phyloP scores from a whole-genome alignment of 2,113 vertebrate species.

The Aegithalos caudatus region DNA sequence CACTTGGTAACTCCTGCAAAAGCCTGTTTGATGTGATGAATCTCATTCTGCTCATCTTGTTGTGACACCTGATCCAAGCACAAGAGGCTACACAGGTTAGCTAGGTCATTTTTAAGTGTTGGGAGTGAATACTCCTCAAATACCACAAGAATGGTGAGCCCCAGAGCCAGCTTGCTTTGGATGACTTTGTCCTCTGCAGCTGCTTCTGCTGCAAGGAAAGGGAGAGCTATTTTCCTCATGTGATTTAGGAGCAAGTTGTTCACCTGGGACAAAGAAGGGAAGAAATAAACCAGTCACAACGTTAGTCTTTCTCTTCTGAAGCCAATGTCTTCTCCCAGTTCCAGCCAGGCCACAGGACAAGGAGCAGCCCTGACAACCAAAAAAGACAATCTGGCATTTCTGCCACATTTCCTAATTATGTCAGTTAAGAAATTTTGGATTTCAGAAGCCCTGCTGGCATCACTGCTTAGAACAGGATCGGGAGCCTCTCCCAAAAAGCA shows the following conservation, averaged over 20 bases:
- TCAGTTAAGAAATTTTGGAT: not conserved
- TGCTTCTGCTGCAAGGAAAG: not conserved
- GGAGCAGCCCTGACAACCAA: not conserved
- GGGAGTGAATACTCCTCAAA: fast-evolving
- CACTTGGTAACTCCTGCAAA: not conserved
- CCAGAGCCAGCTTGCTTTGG: slow-evolving; percentile 43
- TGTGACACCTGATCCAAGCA: not conserved
- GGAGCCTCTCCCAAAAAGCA: not conserved
- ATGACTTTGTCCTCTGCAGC: not conserved
- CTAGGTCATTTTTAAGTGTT: fast-evolving
- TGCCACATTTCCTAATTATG: not conserved
- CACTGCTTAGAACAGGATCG: not conserved
- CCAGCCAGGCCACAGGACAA: fast-evolving
- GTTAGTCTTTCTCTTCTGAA: not conserved
- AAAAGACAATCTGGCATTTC: not conserved
- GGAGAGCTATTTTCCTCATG: not conserved
- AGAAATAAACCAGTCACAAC: not conserved
- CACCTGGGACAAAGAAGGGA: slow-evolving; percentile 49
- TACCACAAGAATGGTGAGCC: not conserved
- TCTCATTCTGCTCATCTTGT: not conserved
- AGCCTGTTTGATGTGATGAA: not conserved
- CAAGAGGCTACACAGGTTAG: slow-evolving; percentile 42
- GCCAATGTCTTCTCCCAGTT: not conserved
- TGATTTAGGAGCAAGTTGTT: not conserved
- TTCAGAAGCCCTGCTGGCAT: not conserved